Percentiles rank a stretch among this genome's conserved stretches.
phyloP scores from a whole-genome alignment of 2,113 vertebrate genomes.

The Otolemur garnettii region DNA sequence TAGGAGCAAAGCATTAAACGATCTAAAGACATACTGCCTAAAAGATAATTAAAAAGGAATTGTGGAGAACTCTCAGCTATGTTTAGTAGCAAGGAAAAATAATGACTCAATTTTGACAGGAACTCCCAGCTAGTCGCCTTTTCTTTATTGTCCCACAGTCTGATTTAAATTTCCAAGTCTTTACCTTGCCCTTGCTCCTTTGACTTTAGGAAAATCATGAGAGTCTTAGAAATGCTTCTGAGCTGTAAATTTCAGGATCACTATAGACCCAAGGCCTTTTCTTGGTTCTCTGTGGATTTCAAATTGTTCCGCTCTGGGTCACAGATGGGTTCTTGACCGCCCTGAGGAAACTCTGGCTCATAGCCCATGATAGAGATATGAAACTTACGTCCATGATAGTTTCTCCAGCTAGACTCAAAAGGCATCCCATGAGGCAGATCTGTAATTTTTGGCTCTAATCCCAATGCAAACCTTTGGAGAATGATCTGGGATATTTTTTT shows the following conservation, averaged over 20 bases:
- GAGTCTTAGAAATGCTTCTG: slow-evolving; percentile 36
- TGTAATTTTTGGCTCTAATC: slow-evolving; percentile 77
- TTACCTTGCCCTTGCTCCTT: background rate
- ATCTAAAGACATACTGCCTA: background rate
- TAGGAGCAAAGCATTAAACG: background rate
- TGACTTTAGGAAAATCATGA: slow-evolving; percentile 33
- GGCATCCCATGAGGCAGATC: slow-evolving; percentile 16
- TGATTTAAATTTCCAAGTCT: slow-evolving; percentile 22
- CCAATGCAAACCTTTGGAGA: slow-evolving; percentile 70
- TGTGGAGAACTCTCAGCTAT: background rate
- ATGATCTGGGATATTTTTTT: background rate
- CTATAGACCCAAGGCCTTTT: background rate
- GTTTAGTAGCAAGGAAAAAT: background rate
- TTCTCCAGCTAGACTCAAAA: slow-evolving; percentile 71
- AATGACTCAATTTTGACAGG: slow-evolving; percentile 27
- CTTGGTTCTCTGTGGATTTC: slow-evolving; percentile 55
- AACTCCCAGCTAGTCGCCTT: slow-evolving; percentile 45
- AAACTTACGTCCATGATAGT: slow-evolving; percentile 66
- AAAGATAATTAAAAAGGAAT: background rate
- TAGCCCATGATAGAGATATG: slow-evolving; percentile 1
- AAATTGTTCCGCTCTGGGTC: slow-evolving; percentile 40
- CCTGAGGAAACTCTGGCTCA: slow-evolving; percentile 42
- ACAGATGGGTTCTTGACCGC: slow-evolving; percentile 17
- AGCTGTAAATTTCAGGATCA: background rate
- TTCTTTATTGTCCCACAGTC: slow-evolving; percentile 50